Evolutionary conservation across 2,888 invertebrate species (phyloP).

Genomic region (Theretra japonica): DNA sequence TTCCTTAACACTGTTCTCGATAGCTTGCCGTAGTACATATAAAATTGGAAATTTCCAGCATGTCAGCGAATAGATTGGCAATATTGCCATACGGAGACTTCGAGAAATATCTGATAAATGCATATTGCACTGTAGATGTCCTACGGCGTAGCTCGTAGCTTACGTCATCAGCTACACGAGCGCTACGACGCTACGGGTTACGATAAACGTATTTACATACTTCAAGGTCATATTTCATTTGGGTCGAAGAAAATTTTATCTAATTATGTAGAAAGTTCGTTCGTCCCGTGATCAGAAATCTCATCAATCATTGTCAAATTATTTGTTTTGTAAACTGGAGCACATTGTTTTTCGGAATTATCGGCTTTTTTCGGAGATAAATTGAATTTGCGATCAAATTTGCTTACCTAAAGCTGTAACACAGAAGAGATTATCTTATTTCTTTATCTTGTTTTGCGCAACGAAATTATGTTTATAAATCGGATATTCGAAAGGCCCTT

Average conservation of each 20-base stretch:
- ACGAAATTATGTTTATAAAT: background rate
- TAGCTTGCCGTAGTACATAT: background rate
- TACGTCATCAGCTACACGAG: slow-evolving; percentile 10
- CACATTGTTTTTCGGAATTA: background rate
- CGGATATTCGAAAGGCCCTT: too few relatives aligned
- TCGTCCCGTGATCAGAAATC: background rate
- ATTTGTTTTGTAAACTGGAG: slow-evolving; percentile 24
- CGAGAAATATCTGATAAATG: slow-evolving; percentile 20
- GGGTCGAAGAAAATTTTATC: background rate
- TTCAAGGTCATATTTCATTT: slow-evolving; percentile 3
- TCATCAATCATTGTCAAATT: slow-evolving; percentile 27
- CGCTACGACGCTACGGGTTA: background rate
- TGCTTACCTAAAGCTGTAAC: background rate
- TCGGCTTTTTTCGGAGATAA: background rate
- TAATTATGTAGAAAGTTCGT: slow-evolving; percentile 12
- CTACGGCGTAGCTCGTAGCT: slow-evolving; percentile 24
- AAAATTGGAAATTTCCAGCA: slow-evolving; percentile 24
- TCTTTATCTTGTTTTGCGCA: background rate
- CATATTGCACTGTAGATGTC: slow-evolving; percentile 18
- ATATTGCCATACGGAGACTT: slow-evolving; percentile 20
- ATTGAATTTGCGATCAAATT: slow-evolving; percentile 7
- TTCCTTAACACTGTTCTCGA: slow-evolving; percentile 9
- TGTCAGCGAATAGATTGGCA: slow-evolving; percentile 20
- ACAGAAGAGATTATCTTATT: background rate
- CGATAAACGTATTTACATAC: background rate